A percentile compares a stretch with the other conserved stretches of the same genome.
These are phyloP conservation scores for Acleris literana DNA, from an alignment of 2,888 invertebrate species.

Conservation along the genomic window DNA sequence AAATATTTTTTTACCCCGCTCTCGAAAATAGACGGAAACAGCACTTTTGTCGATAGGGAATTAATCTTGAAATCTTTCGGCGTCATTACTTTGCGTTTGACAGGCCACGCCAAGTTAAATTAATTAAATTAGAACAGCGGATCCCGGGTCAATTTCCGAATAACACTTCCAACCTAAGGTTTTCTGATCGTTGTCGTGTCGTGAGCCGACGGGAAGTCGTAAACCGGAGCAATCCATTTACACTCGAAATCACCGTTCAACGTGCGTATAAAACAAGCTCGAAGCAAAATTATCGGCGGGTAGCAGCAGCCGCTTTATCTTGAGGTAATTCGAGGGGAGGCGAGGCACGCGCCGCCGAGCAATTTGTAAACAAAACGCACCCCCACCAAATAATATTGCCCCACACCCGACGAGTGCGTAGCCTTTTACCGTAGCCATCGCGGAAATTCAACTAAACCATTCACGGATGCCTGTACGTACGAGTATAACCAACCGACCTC, in stretches of 20 bases:
- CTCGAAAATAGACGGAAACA: constrained; percentile 30
- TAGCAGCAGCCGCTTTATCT: constrained; percentile 61
- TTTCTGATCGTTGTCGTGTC: constrained; percentile 31
- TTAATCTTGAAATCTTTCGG: constrained; percentile 27
- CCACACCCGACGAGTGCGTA: constrained; percentile 54
- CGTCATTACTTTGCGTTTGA: constrained; percentile 27
- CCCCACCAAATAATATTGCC: constrained; percentile 69
- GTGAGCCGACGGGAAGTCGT: constrained; percentile 45
- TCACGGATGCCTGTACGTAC: constrained; percentile 61
- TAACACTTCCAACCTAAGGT: constrained; percentile 8
- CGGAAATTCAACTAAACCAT: constrained; percentile 69
- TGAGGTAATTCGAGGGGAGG: constrained; percentile 57
- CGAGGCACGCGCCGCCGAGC: constrained; percentile 68
- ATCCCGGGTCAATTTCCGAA: background rate
- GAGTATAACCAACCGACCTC: constrained; percentile 8
- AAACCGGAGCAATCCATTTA: constrained; percentile 67
- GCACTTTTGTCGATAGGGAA: constrained; percentile 24
- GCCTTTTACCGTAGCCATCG: constrained; percentile 61
- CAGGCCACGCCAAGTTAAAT: constrained; percentile 17
- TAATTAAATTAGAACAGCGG: constrained; percentile 10
- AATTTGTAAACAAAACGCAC: constrained; percentile 81
- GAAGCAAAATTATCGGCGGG: constrained; percentile 68
- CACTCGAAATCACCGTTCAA: constrained; percentile 60
- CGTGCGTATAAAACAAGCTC: constrained; percentile 66
- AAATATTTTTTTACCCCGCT: constrained; percentile 29